Conservation (phyloP, 2,888 invertebrate genomes). For the Cheilosia vulpina region DNA sequence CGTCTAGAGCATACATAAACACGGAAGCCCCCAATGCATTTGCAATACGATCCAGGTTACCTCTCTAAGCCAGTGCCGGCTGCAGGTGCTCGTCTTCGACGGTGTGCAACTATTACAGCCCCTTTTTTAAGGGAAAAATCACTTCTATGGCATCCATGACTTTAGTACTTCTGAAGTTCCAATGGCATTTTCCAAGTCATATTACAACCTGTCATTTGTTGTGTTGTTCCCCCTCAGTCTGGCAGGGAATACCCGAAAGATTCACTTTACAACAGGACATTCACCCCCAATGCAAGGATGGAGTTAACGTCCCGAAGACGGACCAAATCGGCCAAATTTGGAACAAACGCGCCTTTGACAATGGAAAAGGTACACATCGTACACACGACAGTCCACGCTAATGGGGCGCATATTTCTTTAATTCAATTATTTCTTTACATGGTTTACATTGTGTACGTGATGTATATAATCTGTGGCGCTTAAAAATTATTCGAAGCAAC, state of each 20-base stretch:
- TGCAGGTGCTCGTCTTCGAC: slow-evolving; percentile 39
- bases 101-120: slow-evolving; percentile 58
- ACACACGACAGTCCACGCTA: not conserved
- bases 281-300: slow-evolving; percentile 26
- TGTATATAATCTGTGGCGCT: slow-evolving; percentile 63
- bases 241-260: slow-evolving; percentile 36
- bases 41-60: slow-evolving; percentile 72
- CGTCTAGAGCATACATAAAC: slow-evolving; percentile 42
- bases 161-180: slow-evolving; percentile 48
- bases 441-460: slow-evolving; percentile 22
- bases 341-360: slow-evolving; percentile 29
- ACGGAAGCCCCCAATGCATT: slow-evolving; percentile 69
- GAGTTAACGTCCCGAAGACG: not conserved
- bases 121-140: slow-evolving; percentile 44
- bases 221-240: slow-evolving; percentile 6
- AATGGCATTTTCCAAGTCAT: slow-evolving; percentile 62
- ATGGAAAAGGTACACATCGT: not conserved
- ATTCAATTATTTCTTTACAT: slow-evolving; percentile 63
- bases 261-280: slow-evolving; percentile 42
- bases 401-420: slow-evolving; percentile 64
- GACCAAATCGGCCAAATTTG: slow-evolving; percentile 5
- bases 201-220: slow-evolving; percentile 35
- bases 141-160: slow-evolving; percentile 68
- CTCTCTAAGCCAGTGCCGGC: slow-evolving; percentile 55
- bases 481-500: slow-evolving; percentile 49